These are phyloP conservation scores for Drosophila watanabei DNA, from an alignment of 1,140 invertebrate species.

Conservation along the genomic window DNA sequence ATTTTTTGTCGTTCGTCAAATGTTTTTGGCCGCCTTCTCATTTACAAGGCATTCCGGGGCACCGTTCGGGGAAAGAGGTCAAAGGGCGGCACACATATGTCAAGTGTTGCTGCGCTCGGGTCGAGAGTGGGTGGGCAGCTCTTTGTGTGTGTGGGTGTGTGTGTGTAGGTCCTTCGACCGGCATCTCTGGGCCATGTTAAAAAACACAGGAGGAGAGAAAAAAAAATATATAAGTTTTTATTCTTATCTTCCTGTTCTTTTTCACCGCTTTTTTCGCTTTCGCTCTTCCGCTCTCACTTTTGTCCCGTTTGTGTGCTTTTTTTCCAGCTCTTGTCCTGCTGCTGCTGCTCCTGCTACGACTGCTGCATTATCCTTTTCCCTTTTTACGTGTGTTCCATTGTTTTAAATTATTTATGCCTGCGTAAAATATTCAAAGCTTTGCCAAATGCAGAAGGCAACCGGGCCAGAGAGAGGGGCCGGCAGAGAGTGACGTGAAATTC, in stretches of 20 bases:
- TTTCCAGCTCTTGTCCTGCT: conserved; percentile 16
- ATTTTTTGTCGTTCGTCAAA: conserved; percentile 69
- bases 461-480: not conserved
- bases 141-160: conserved; percentile 26
- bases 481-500: conserved; percentile 58
- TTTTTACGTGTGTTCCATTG: conserved; percentile 81
- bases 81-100: conserved; percentile 83
- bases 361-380: conserved; percentile 77
- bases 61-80: conserved; percentile 65
- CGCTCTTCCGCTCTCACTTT: conserved; percentile 68
- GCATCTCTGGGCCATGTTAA: conserved; percentile 46
- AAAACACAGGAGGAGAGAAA: conserved; percentile 19
- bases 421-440: conserved; percentile 81
- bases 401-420: conserved; percentile 84
- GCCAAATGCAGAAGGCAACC: conserved; percentile 49
- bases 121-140: conserved; percentile 17
- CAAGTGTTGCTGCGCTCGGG: conserved; percentile 66
- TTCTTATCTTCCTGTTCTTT: conserved; percentile 68
- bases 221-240: conserved; percentile 67
- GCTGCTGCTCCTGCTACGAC: conserved; percentile 15
- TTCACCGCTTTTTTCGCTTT: conserved; percentile 33
- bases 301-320: conserved; percentile 61
- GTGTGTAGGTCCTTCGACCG: conserved; percentile 40
- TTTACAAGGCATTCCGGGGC: conserved; percentile 54
- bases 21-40: conserved; percentile 60